Conservation (phyloP, 1,140 invertebrate genomes). For the Dreissena polymorpha region DNA sequence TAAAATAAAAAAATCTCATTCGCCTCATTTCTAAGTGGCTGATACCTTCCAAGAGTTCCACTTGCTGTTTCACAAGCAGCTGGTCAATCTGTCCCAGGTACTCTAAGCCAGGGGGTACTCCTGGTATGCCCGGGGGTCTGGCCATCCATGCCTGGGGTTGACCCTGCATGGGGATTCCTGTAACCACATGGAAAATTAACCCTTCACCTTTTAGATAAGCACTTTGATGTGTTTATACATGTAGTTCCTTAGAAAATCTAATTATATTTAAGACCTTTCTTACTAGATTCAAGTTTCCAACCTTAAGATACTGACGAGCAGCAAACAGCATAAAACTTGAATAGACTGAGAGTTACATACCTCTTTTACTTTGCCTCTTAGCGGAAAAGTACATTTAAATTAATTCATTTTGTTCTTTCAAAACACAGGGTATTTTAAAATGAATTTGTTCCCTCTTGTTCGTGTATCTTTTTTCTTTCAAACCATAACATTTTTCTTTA, state of each 20-base stretch:
- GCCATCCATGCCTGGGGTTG: constrained; percentile 85
- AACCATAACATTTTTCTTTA: neutral
- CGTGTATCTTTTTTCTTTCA: constrained; percentile 4
- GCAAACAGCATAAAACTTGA: neutral
- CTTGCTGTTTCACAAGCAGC: constrained; percentile 91
- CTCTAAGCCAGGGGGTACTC: constrained; percentile 94
- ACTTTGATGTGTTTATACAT: neutral
- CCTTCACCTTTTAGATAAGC: too few relatives aligned
- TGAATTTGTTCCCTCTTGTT: neutral
- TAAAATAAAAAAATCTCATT: too few relatives aligned
- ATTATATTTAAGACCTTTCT: neutral
- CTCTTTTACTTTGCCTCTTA: neutral
- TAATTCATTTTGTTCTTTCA: neutral
- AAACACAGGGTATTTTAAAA: neutral
- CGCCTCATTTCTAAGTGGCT: neutral
- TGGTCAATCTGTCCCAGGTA: constrained; percentile 95
- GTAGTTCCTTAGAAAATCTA: neutral
- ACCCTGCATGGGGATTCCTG: constrained; percentile 28
- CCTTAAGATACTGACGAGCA: too few relatives aligned
- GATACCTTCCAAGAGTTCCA: constrained; percentile 89
- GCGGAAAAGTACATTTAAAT: neutral
- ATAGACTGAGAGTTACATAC: neutral
- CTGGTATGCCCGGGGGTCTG: constrained; percentile 85
- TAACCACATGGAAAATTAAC: neutral
- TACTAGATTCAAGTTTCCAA: too few relatives aligned